Base-by-base conservation (phyloP, 2,888 invertebrate genomes). In the Tuta absoluta region DNA sequence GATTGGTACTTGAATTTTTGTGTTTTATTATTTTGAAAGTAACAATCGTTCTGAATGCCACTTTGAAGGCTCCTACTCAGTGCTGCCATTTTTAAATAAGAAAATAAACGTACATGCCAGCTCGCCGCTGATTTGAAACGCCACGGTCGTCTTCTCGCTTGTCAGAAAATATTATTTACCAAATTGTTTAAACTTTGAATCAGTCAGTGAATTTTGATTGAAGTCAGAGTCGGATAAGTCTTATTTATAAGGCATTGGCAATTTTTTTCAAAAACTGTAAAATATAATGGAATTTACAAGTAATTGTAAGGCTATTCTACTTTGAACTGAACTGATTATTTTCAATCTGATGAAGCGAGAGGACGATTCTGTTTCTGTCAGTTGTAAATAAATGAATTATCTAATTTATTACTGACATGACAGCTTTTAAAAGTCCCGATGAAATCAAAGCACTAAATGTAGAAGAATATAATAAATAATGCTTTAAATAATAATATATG, bases 91-190 rank as follows among this genome's bases (percentile, higher is more conserved):
- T 72, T 76, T 77, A 77, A 81, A 82, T 79, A 71, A 70, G 68
- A 71, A 75, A 71, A 74, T 82, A 82, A 87, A 85, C 80, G 86
- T 91, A 91, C 87, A 87, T 75, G 90, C 89, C 86, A 87, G 81
- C 80, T 85, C 79, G 90, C 84, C 91, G 91, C 85, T 90, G 91
- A 89, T 91, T 89, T 91, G 91, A 89, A 77, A 82, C 89, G 88
- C 89, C 91, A 91, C 91, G 80, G 69, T 80, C 89, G 86, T 86
- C 85, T 73, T 85, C 84, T 85, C 88, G 87, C 87, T 89, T 84
- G 76, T 79, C 86, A 64, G 37, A 63, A 23, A 33, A 48, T 37
- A 51, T 64, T 51, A 59, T 51, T 21, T 49, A 17, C 19, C 5
- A 8, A 12, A 11, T 17, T 11, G 2, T 21, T 23, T 17, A n/a